Percentiles rank a stretch among this genome's conserved stretches.
Evolutionary conservation across 2,888 invertebrate species (phyloP).

Genomic region (Perizoma flavofasciatum): DNA sequence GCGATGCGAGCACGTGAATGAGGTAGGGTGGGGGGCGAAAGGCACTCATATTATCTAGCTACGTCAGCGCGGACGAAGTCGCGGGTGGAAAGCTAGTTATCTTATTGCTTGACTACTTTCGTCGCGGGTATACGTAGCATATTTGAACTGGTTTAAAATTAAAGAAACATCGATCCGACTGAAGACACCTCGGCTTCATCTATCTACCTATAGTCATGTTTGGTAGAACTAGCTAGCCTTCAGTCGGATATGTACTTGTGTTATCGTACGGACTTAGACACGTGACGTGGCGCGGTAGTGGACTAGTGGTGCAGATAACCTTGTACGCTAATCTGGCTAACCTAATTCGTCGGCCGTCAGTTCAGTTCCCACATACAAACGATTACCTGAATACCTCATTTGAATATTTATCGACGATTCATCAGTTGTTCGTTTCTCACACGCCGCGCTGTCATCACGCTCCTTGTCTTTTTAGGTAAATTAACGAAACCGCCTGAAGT

Average conservation of each 20-base stretch:
- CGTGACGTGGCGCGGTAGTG: slow-evolving; percentile 15
- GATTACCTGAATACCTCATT: slow-evolving; percentile 28
- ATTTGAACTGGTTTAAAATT: background rate
- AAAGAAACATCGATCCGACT: slow-evolving; percentile 6
- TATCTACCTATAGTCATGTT: slow-evolving; percentile 1
- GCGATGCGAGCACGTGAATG: too few species aligned
- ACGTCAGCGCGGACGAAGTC: too few species aligned
- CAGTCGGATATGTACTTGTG: slow-evolving; percentile 1
- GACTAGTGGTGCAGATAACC: slow-evolving; percentile 23
- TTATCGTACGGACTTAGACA: slow-evolving; percentile 17
- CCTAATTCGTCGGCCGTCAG: slow-evolving; percentile 34
- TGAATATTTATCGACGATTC: slow-evolving; percentile 34
- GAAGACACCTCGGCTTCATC: slow-evolving; percentile 1
- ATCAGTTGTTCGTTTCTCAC: slow-evolving; percentile 32
- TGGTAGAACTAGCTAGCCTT: slow-evolving; percentile 9
- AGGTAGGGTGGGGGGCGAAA: too few species aligned
- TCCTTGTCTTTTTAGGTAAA: slow-evolving; percentile 7
- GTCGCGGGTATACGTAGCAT: too few species aligned
- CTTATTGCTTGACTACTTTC: too few species aligned
- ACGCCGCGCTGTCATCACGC: too few species aligned
- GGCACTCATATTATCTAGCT: too few species aligned
- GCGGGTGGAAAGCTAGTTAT: too few species aligned
- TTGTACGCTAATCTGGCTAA: slow-evolving; percentile 37
- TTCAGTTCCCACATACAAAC: slow-evolving; percentile 31
- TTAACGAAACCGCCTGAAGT: background rate